phyloP scores from a whole-genome alignment of 2,888 invertebrate genomes.

The Agapostemon virescens region DNA sequence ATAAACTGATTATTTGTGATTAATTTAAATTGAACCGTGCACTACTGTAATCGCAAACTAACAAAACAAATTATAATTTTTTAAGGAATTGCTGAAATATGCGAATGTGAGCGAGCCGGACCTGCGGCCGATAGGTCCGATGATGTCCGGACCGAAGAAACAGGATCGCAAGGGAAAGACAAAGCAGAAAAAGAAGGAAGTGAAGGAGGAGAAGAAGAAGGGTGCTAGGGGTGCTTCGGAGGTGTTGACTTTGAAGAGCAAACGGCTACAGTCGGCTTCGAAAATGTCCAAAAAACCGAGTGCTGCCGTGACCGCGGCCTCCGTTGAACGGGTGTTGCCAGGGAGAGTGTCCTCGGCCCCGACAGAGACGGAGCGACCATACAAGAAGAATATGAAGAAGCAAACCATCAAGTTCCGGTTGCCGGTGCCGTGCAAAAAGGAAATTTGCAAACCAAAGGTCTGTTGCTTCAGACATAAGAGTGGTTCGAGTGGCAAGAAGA shows the following conservation, averaged over 20 bases:
- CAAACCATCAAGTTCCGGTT: conserved; percentile 23
- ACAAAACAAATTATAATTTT: neutral
- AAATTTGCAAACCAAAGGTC: conserved; percentile 54
- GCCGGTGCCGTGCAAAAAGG: conserved; percentile 44
- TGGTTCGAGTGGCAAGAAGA: neutral
- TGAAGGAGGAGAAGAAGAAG: neutral
- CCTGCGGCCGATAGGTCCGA: neutral
- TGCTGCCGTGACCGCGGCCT: accelerated
- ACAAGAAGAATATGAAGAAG: conserved; percentile 31
- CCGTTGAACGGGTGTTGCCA: neutral
- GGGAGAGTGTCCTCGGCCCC: neutral
- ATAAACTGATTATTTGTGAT: too few relatives aligned
- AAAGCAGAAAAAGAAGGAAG: accelerated
- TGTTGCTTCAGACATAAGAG: conserved; percentile 42
- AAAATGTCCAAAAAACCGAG: neutral
- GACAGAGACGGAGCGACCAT: neutral
- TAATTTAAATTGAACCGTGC: too few relatives aligned
- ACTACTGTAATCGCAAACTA: neutral
- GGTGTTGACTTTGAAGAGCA: accelerated
- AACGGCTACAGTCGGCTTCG: accelerated
- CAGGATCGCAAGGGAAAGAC: neutral
- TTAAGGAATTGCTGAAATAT: conserved; percentile 14
- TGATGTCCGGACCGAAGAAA: neutral
- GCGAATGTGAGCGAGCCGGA: neutral
- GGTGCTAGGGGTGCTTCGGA: neutral